These are phyloP conservation scores for Magallana angulata DNA, from an alignment of 1,140 invertebrate genomes.

Conservation along the genomic window DNA sequence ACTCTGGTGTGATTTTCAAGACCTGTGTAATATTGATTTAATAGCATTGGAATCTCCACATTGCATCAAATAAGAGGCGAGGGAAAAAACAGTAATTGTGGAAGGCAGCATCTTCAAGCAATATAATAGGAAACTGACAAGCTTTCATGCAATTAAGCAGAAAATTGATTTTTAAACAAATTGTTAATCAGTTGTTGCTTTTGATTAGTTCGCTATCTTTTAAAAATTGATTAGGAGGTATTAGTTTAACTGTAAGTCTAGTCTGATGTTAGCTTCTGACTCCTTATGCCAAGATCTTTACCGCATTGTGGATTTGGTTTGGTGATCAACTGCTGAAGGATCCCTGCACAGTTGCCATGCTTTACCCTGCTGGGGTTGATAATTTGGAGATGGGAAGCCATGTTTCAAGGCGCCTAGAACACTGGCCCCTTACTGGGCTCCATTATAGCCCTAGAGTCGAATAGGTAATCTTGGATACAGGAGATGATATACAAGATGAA, in stretches of 20 bases:
- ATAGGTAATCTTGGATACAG: conserved; percentile 10
- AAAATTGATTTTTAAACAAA: not conserved
- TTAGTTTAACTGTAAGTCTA: not conserved
- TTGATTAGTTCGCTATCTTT: not conserved
- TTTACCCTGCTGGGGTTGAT: not conserved
- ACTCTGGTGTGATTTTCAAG: conserved; percentile 27
- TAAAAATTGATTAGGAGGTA: not conserved
- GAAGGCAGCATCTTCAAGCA: not conserved
- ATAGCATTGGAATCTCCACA: conserved; percentile 23
- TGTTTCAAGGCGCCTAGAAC: conserved; percentile 19
- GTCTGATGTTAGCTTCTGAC: not conserved
- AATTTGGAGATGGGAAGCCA: conserved; percentile 31
- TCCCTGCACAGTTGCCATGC: not conserved
- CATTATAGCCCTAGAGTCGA: conserved; percentile 17
- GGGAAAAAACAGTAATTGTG: not conserved
- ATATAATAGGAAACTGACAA: conserved; percentile 28
- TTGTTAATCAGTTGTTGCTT: not conserved
- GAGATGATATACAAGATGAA: conserved; percentile 26
- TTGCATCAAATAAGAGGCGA: conserved; percentile 24
- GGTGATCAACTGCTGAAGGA: not conserved
- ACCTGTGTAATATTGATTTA: conserved; percentile 29
- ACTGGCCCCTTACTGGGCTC: conserved; percentile 17
- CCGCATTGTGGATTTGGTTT: not conserved
- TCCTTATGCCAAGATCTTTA: not conserved
- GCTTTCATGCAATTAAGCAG: conserved; percentile 18